phyloP scores from a whole-genome alignment of 2,888 invertebrate species.

The Scaptodrosophila latifasciaeformis region DNA sequence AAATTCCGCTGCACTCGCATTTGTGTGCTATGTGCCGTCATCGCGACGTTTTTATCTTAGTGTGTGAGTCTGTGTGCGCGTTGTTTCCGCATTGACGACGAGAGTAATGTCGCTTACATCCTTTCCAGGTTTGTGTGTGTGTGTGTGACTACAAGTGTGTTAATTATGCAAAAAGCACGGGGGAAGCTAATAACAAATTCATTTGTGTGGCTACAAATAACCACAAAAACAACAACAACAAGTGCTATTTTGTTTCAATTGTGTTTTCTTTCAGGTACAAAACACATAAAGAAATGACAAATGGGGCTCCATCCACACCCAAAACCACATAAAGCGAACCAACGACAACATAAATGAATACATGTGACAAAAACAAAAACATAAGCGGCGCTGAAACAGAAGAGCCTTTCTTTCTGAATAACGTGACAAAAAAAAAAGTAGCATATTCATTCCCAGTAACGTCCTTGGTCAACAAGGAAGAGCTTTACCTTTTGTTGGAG shows the following conservation, averaged over 20 bases:
- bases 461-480: too few relatives aligned
- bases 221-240: not conserved
- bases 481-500: too few relatives aligned
- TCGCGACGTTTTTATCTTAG: not conserved
- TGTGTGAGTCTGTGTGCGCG: not conserved
- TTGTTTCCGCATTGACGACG: not conserved
- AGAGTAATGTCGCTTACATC: too few relatives aligned
- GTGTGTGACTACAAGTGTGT: not conserved
- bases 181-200: too few relatives aligned
- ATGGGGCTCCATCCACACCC: too few relatives aligned
- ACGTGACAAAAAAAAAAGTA: too few relatives aligned
- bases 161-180: not conserved
- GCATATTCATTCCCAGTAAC: too few relatives aligned
- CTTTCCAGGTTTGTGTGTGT: not conserved
- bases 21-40: not conserved
- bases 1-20: not conserved
- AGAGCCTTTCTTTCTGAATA: too few relatives aligned
- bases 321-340: conserved; percentile 21
- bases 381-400: not conserved
- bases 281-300: too few relatives aligned
- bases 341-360: conserved; percentile 42
- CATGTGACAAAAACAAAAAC: conserved; percentile 24
- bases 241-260: not conserved
- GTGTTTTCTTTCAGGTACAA: not conserved
- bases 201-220: not conserved